Evolutionary conservation across 2,113 vertebrate genomes (phyloP), one percentile per base, ranked within the genome.

Genomic region (Oncorhynchus clarkii): DNA sequence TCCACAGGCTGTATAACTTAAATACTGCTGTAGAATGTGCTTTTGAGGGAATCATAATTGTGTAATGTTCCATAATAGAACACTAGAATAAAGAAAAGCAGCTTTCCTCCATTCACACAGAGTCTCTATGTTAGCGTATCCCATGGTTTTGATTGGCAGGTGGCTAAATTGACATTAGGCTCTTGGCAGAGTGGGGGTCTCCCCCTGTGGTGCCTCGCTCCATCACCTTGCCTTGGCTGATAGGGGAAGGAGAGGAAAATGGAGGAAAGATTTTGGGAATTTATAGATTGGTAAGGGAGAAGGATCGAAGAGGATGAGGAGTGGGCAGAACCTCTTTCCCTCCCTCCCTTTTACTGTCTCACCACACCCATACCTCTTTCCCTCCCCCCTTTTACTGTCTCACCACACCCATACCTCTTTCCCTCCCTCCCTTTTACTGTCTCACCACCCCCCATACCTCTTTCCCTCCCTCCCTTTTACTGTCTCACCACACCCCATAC

Each of bases 121-220:
- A 29, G 31, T 18, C 29, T 29, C 16, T 3, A 7, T 18, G 7
- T 5, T 59, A 69, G 16, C 49, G 78, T 67, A 64, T 78, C 86
- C 81, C 51, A 74, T 73, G 78, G 86, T 79, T 89, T 86, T 90
- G 87, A 87, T 80, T 87, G 86, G 82, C 86, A 12, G 82, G 75
- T 67, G 24, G 80, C 65, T 83, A 86, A 87, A 85, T 85, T 88
- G 85, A 86, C 85, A 88, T 90, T 85, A 84, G 79, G 78, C 79
- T 67, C 78, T 81, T 88, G 83, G 79, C 73, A 70, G 72, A 49
- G 68, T 70, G 69, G 83, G 71, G 67, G 60, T 59, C 72, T 85
- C 78, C 67, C 77, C 82, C 75, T 64, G 81, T 78, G 80, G 80
- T 77, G 67, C 70, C 75, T 77, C 48, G 60, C 79, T 76, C 64